Evolutionary conservation across 2,113 vertebrate species (phyloP), one percentile per base, ranked within the genome.

Genomic region (Aptenodytes forsteri): DNA sequence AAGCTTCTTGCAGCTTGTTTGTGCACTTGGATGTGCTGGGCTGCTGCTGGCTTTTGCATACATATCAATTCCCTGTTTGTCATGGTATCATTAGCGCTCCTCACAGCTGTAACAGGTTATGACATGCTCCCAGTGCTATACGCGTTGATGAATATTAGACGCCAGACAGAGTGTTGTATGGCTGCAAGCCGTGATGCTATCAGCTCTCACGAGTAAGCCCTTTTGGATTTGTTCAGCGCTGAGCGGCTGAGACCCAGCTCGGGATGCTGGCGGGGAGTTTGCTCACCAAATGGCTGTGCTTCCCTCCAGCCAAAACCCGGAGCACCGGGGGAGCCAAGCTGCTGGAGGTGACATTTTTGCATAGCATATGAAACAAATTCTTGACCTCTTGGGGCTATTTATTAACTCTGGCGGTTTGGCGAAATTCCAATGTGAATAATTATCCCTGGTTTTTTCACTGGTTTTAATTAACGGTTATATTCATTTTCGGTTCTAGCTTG

Each of bases 371-470:
- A 91, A 90, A 69, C 62, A 66, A 87, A 91, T 83, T 93, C 75
- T 61, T 91, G 84, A 90, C 91, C 93, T 97, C 84, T 69, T 66
- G 84, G 40, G 78, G 84, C 46, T 94, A 14, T 94, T 94, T 84
- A 96, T 97, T 95, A 97, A 96, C 89, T 93, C 54, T 71, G 42
- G 42, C 2, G 13, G n/a, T 73, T 95, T 97, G 96, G 91, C 75
- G 32, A 70, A 21, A 50, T 88, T 96, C 95, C 94, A 95, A 0
- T 40, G 22, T 96, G 95, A 95, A 91, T 96, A 96, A 97, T 94
- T 94, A 80, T 70, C 78, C 36, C 27, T 59, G 16, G 0, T 40
- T 38, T 65, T 75, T 55, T n/a, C 38, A 7, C 73, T 94, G 82
- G 38, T 77, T 94, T 94, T 96, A 95, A 93, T 95, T 87, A 96